Conservation (phyloP, 2,888 invertebrate genomes). For the Cantharis flavilabris region DNA sequence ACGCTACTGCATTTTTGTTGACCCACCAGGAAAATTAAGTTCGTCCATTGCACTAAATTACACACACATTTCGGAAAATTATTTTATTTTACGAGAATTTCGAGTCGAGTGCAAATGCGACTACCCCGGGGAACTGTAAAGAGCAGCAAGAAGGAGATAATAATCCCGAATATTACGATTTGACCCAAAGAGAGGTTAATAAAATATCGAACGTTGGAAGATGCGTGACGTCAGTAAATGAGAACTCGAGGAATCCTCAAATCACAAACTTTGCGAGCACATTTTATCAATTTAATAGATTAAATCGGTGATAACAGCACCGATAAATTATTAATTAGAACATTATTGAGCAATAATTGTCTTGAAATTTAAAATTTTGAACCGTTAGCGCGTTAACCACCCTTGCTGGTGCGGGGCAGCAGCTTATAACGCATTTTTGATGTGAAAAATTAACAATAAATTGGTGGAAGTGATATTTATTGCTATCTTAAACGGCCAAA, state of each 20-base stretch:
- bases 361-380: too few relatives aligned
- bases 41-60: background rate
- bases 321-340: background rate
- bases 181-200: constrained; percentile 32
- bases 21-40: background rate
- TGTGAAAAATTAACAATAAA: background rate
- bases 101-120: constrained; percentile 1
- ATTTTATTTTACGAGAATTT: background rate
- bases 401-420: background rate
- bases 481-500: background rate
- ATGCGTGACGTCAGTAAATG: constrained; percentile 31
- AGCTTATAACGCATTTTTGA: background rate
- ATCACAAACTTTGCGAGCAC: background rate
- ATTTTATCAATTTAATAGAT: background rate
- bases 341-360: background rate
- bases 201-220: constrained; percentile 37
- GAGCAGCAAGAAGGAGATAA: constrained; percentile 7
- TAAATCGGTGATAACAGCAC: background rate
- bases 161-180: constrained; percentile 6
- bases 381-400: background rate
- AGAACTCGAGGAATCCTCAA: constrained; percentile 13
- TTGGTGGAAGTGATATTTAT: background rate
- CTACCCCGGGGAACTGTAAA: constrained; percentile 4
- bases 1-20: constrained; percentile 4
- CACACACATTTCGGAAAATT: background rate